These are phyloP conservation scores for Acleris cristana DNA, from an alignment of 2,888 invertebrate species.

Conservation along the genomic window DNA sequence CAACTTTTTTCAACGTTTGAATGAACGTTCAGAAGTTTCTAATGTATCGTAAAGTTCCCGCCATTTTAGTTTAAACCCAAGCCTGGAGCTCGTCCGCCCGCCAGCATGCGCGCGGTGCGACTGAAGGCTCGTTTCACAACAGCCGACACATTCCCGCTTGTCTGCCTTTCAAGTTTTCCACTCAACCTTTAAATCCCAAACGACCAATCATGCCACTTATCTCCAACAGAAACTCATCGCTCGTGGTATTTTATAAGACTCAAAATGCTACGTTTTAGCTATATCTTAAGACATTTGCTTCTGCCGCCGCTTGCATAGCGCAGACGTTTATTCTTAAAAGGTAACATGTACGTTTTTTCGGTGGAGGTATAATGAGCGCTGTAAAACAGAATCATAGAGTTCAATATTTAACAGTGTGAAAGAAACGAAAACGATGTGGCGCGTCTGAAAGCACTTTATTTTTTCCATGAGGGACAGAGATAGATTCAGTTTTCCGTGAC, in stretches of 20 bases:
- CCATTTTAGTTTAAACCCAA: conserved; percentile 57
- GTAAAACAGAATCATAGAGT: conserved; percentile 40
- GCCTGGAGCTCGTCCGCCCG: conserved; percentile 61
- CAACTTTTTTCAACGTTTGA: conserved; percentile 28
- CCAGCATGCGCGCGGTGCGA: conserved; percentile 73
- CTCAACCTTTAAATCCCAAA: conserved; percentile 41
- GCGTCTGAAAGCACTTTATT: conserved; percentile 65
- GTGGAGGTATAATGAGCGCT: conserved; percentile 44
- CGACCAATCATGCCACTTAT: conserved; percentile 38
- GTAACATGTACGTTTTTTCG: conserved; percentile 42
- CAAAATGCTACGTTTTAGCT: conserved; percentile 1
- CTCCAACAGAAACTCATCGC: conserved; percentile 17
- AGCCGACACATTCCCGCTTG: conserved; percentile 71
- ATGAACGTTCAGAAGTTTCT: conserved; percentile 57
- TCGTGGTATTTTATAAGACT: conserved; percentile 5
- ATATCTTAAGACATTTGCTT: conserved; percentile 36
- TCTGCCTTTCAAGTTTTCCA: conserved; percentile 78
- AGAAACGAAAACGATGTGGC: conserved; percentile 61
- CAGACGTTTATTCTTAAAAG: conserved; percentile 46
- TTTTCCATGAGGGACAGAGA: conserved; percentile 77
- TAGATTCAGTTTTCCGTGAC: conserved; percentile 72
- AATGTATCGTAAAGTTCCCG: conserved; percentile 75
- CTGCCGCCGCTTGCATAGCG: conserved; percentile 43
- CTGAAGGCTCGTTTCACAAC: conserved; percentile 70
- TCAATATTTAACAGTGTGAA: conserved; percentile 44